These are phyloP conservation scores for Equus przewalskii DNA, from an alignment of 2,113 vertebrate genomes.

Conservation along the genomic window DNA sequence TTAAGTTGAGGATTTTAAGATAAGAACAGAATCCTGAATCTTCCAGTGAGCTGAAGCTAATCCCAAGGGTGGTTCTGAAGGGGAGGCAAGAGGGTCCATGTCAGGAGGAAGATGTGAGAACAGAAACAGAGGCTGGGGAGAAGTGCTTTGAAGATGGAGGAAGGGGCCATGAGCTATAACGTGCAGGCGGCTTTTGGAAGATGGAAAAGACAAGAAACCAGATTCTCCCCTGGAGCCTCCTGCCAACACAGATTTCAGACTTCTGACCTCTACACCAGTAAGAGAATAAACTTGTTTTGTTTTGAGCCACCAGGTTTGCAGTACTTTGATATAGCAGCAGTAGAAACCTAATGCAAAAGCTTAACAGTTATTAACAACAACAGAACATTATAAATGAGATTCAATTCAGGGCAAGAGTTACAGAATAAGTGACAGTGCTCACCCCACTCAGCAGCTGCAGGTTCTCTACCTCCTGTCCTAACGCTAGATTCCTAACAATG, in stretches of 20 bases:
- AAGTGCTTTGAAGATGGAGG: background rate
- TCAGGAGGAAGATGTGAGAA: background rate
- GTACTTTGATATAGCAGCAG: background rate
- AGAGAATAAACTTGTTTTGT: background rate
- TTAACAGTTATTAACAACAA: background rate
- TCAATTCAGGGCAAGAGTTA: background rate
- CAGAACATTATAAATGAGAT: background rate
- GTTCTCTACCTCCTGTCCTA: background rate
- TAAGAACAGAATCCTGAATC: background rate
- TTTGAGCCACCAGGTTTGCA: background rate
- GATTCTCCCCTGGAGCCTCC: background rate
- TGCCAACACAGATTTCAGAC: background rate
- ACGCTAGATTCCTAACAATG: background rate
- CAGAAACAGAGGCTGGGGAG: background rate
- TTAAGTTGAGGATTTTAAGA: background rate
- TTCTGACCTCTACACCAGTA: background rate
- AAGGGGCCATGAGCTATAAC: background rate
- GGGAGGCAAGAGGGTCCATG: background rate
- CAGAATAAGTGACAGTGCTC: background rate
- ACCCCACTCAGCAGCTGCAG: background rate
- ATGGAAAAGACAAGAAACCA: background rate
- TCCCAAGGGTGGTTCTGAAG: background rate
- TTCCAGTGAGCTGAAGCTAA: background rate
- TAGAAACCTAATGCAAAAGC: background rate
- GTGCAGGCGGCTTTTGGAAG: background rate